Percentiles rank a stretch among this genome's conserved stretches.
Conservation (phyloP, 1,140 invertebrate genomes). For the Brachionus rotundiformis region DNA sequence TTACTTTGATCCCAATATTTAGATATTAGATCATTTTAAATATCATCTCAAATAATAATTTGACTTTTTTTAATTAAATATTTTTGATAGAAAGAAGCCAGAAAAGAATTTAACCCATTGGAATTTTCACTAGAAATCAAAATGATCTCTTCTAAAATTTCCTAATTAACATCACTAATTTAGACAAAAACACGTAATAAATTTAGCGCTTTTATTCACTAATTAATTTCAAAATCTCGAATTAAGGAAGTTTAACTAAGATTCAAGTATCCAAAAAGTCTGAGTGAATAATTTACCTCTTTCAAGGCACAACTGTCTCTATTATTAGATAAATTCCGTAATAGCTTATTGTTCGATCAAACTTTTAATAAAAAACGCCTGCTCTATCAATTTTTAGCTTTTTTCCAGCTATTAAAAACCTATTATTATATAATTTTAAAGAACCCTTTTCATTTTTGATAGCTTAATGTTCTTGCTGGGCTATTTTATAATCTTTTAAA, state of each 20-base stretch:
- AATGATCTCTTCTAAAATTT: not conserved
- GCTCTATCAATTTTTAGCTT: not conserved
- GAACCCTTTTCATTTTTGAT: too few relatives aligned
- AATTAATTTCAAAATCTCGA: not conserved
- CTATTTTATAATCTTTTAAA: too few relatives aligned
- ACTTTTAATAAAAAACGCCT: not conserved
- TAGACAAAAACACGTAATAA: not conserved
- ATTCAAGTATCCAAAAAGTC: not conserved
- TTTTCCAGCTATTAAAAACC: not conserved
- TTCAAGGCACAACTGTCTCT: not conserved
- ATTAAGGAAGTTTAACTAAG: not conserved
- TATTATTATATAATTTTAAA: slow-evolving; percentile 24
- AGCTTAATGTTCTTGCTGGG: not conserved
- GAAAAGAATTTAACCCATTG: not conserved
- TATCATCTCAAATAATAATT: not conserved
- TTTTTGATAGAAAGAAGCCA: not conserved
- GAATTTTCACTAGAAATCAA: not conserved
- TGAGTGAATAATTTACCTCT: not conserved
- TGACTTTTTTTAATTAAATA: not conserved
- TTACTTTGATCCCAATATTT: not conserved
- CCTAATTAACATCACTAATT: not conserved
- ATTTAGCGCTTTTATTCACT: not conserved
- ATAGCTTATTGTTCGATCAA: not conserved
- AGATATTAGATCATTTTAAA: not conserved
- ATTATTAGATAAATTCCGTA: not conserved